phyloP scores from a whole-genome alignment of 1,140 invertebrate species.

The Rhizoglyphus robini region DNA sequence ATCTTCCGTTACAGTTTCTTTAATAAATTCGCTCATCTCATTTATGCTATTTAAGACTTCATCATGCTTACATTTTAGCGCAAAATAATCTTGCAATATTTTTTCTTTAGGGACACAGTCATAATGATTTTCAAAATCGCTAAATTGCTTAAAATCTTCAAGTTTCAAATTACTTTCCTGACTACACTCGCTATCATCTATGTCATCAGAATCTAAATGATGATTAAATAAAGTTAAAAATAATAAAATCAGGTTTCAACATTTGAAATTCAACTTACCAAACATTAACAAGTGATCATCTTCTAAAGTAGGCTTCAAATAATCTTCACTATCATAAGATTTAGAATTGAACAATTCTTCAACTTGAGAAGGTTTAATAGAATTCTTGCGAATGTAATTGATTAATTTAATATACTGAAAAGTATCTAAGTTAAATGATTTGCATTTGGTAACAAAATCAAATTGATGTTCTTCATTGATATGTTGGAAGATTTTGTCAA shows the following conservation, averaged over 20 bases:
- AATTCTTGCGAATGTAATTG: constrained; percentile 61
- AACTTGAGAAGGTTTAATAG: constrained; percentile 39
- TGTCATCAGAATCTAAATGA: constrained; percentile 17
- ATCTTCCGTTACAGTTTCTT: neutral
- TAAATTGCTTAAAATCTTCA: neutral
- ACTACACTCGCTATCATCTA: constrained; percentile 1
- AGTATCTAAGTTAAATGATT: constrained; percentile 57
- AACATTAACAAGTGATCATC: constrained; percentile 72
- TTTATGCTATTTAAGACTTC: neutral
- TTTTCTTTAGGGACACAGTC: constrained; percentile 29
- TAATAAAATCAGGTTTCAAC: constrained; percentile 10
- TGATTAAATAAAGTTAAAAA: constrained; percentile 15
- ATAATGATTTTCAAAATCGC: neutral
- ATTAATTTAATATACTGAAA: constrained; percentile 75
- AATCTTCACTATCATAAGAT: constrained; percentile 40
- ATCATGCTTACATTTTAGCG: neutral
- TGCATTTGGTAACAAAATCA: constrained; percentile 49
- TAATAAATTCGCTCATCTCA: neutral
- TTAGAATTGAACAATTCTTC: neutral
- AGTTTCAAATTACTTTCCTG: too few relatives aligned
- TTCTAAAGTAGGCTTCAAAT: constrained; percentile 55
- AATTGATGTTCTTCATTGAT: constrained; percentile 47
- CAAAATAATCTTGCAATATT: constrained; percentile 24
- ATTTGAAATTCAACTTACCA: too few relatives aligned
- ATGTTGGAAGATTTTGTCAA: constrained; percentile 38